Percentiles rank a stretch among this genome's conserved stretches.
phyloP scores from a whole-genome alignment of 2,113 vertebrate genomes.

The Bufo gargarizans region DNA sequence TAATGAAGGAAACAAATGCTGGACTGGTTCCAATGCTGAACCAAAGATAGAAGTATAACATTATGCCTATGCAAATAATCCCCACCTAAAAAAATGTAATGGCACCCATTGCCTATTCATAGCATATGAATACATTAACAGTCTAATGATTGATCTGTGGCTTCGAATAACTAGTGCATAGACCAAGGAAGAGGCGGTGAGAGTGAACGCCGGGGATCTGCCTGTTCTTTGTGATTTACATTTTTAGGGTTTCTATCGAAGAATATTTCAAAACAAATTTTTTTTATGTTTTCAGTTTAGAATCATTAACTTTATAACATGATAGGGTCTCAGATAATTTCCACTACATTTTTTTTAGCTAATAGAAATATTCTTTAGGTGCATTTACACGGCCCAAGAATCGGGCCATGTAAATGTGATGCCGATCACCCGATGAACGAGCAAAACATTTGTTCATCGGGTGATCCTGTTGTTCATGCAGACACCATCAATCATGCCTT shows the following conservation, averaged over 20 bases:
- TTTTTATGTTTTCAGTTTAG: neutral
- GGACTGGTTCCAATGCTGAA: constrained; percentile 24
- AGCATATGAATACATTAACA: constrained; percentile 38
- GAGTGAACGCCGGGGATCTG: neutral
- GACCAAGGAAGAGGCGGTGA: neutral
- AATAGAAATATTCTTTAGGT: too few relatives aligned
- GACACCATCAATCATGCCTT: too few relatives aligned
- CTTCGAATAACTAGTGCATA: constrained; percentile 27
- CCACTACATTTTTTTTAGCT: too few relatives aligned
- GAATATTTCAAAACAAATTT: neutral
- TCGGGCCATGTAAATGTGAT: too few relatives aligned
- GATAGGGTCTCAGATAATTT: too few relatives aligned
- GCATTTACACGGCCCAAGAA: too few relatives aligned
- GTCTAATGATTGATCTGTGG: constrained; percentile 9
- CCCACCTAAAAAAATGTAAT: constrained; percentile 27
- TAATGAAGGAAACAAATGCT: constrained; percentile 44
- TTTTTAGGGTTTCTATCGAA: constrained; percentile 8
- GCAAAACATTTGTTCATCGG: too few relatives aligned
- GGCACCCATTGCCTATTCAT: constrained; percentile 34
- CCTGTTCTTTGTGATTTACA: neutral
- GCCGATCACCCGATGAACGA: too few relatives aligned
- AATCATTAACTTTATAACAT: neutral
- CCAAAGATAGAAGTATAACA: constrained; percentile 22
- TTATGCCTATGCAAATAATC: constrained; percentile 44
- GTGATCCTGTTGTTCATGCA: too few relatives aligned